Evolutionary conservation across 1,140 invertebrate genomes (phyloP).

Genomic region (Polyergus mexicanus): DNA sequence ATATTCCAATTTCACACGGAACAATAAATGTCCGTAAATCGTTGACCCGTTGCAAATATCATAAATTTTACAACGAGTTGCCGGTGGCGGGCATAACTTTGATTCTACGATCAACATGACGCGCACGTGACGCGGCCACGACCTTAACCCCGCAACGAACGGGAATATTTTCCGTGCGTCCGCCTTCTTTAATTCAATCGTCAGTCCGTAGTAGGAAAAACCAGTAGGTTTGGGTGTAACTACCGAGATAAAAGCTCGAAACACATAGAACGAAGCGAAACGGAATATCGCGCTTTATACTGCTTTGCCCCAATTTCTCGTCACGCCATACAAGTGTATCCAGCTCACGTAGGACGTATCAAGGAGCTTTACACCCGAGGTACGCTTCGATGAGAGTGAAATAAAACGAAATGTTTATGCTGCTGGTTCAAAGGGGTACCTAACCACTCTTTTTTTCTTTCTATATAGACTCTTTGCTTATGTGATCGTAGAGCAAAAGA

Average conservation of each 20-base stretch:
- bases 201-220: constrained; percentile 49
- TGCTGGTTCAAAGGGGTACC: constrained; percentile 50
- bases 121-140: constrained; percentile 22
- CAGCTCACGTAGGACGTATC: constrained; percentile 69
- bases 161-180: neutral
- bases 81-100: constrained; percentile 29
- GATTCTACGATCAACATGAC: constrained; percentile 38
- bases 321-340: constrained; percentile 13
- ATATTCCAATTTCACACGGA: constrained; percentile 30
- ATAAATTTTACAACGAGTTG: constrained; percentile 48
- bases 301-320: constrained; percentile 57
- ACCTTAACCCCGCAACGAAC: constrained; percentile 47
- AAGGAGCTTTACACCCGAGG: constrained; percentile 68
- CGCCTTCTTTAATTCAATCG: constrained; percentile 63
- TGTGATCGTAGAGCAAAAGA: constrained; percentile 40
- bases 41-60: constrained; percentile 41
- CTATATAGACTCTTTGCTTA: constrained; percentile 18
- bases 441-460: constrained; percentile 5
- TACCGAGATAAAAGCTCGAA: constrained; percentile 27
- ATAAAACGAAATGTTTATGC: constrained; percentile 75
- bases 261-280: constrained; percentile 36
- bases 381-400: constrained; percentile 68
- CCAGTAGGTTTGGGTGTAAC: constrained; percentile 49
- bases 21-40: constrained; percentile 51
- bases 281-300: constrained; percentile 57